These are phyloP conservation scores for Calephelis perditalis DNA, from an alignment of 2,888 invertebrate genomes.

Conservation along the genomic window DNA sequence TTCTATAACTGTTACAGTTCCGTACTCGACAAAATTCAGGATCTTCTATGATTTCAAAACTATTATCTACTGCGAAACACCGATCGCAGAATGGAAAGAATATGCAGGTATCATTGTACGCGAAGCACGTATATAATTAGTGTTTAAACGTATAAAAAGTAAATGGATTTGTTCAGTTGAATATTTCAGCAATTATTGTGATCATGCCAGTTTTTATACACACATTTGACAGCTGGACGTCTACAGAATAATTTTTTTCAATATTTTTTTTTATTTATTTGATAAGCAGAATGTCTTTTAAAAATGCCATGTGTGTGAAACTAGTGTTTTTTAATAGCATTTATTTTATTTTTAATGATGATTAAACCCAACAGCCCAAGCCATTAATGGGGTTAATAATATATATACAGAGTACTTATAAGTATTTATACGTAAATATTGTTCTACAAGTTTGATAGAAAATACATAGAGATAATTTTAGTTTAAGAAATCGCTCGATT, in stretches of 20 bases:
- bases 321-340: conserved; percentile 14
- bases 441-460: conserved; percentile 3
- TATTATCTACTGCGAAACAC: conserved; percentile 7
- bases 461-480: background rate
- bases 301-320: conserved; percentile 13
- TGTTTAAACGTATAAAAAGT: background rate
- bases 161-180: too few species aligned
- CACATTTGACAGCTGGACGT: too few species aligned
- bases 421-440: conserved; percentile 13
- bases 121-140: background rate
- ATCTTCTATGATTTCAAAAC: conserved; percentile 4
- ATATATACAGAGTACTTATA: too few species aligned
- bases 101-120: conserved; percentile 2
- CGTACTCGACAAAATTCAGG: conserved; percentile 1
- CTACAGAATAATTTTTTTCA: too few species aligned
- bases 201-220: too few species aligned
- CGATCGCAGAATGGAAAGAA: background rate
- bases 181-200: too few species aligned
- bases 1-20: background rate
- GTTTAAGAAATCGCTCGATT: background rate
- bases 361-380: too few species aligned
- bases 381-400: too few species aligned
- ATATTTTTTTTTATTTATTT: too few species aligned
- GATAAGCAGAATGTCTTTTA: conserved; percentile 14
- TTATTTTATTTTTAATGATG: background rate